Base-by-base conservation (phyloP, 1,140 invertebrate species). In the Lucilia cuprina region DNA sequence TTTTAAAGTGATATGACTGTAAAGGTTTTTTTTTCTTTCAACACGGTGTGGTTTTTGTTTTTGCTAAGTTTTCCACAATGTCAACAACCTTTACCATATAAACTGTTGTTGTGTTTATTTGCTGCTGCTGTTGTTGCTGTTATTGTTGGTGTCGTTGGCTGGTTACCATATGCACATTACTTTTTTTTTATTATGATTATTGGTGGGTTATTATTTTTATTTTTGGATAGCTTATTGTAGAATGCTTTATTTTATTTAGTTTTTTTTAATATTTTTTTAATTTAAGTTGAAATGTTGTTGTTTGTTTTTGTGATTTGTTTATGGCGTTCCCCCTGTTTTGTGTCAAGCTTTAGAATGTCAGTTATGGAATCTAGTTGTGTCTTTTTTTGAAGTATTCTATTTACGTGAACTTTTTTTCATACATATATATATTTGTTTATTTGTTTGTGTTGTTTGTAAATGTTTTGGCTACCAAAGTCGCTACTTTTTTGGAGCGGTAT, bases 31-130 rank as follows among this genome's bases (percentile, higher is more conserved):
- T 19, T 65, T 30, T 30, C 25, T 30, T 30, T 30, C 25, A 30
- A n/a, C 55, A 14, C 41, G 55, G 14, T 60, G 55, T 60, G 14
- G 55, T 70, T 70, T 19, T 65, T n/a, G n/a, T n/a, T 65, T 70
- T 70, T 70, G 65, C 65, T 19, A 70, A 70, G 65, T 70, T 70
- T 70, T 70, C 19, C 65, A 70, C 65, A 70, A 70, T 70, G 65
- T 70, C 65, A 70, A 70, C 65, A 70, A 70, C 65, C 65, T 70
- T n/a, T 17, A n/a, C 14, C 14, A n/a, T 60, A 60, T 60, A 60
- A 60, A 60, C 55, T 19, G 65, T 10, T 70, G 7, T 25, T 70
- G 65, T n/a, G n/a, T n/a, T n/a, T n/a, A n/a, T 10, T 70, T 70
- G 25, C 25, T 30, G 25, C 8, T 70, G 7, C n/a, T 70, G 65